Evolutionary conservation across 2,888 invertebrate species (phyloP).

Genomic region (Nomada lathburiana): DNA sequence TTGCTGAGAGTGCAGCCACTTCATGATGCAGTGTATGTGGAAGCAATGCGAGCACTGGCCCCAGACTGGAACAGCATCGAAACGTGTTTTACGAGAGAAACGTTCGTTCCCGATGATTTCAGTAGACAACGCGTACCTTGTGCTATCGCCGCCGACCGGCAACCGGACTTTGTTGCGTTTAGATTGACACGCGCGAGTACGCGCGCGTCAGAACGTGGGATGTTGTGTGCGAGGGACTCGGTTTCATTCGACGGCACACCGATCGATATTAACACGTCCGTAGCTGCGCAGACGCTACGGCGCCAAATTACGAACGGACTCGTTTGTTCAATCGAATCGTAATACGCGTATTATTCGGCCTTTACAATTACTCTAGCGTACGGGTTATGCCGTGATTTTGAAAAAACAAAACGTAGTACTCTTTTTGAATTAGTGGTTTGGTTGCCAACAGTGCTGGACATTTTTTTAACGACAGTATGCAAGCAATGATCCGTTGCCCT

Average conservation of each 20-base stretch:
- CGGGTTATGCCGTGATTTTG: no score
- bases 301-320: slow-evolving; percentile 60
- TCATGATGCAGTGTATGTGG: slow-evolving; percentile 99
- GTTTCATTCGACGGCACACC: slow-evolving; percentile 58
- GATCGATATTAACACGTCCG: slow-evolving; percentile 71
- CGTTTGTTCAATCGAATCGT: background rate
- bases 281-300: slow-evolving; percentile 69
- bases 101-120: background rate
- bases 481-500: no score
- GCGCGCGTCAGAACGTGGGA: slow-evolving; percentile 47
- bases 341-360: background rate
- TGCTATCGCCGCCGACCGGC: slow-evolving; percentile 30
- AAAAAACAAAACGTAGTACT: no score
- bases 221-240: slow-evolving; percentile 49
- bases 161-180: slow-evolving; percentile 47
- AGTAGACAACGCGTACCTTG: slow-evolving; percentile 36
- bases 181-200: slow-evolving; percentile 49
- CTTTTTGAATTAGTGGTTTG: no score
- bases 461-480: no score
- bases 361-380: no score
- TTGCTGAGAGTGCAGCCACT: slow-evolving; percentile 98
- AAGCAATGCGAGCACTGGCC: slow-evolving; percentile 99
- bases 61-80: slow-evolving; percentile 89
- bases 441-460: no score
- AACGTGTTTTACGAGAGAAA: slow-evolving; percentile 19